phyloP scores from a whole-genome alignment of 2,797 vertebrate species.

The Emys orbicularis region DNA sequence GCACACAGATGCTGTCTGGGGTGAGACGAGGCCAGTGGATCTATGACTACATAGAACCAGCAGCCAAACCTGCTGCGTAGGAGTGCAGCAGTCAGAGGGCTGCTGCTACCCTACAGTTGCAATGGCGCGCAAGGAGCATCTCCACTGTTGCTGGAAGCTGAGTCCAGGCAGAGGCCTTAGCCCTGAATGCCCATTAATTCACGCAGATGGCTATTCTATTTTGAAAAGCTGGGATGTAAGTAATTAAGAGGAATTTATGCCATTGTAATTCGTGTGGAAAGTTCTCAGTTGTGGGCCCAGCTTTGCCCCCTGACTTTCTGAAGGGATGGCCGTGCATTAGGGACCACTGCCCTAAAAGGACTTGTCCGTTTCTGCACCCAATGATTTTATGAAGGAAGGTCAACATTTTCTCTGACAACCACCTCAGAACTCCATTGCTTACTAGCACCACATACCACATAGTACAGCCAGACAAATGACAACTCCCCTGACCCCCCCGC shows the following conservation, averaged over 20 bases:
- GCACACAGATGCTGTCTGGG: background rate
- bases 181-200: background rate
- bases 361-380: background rate
- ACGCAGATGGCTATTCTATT: background rate
- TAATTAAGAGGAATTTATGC: background rate
- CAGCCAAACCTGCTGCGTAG: background rate
- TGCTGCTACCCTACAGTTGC: background rate
- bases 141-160: background rate
- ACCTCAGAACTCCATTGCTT: background rate
- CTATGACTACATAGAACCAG: background rate
- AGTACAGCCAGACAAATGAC: background rate
- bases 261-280: background rate
- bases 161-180: background rate
- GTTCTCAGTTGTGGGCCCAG: background rate
- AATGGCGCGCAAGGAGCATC: background rate
- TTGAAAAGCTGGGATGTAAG: background rate
- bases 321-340: background rate
- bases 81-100: background rate
- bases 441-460: background rate
- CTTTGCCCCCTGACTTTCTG: background rate
- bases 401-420: background rate
- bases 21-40: background rate
- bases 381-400: background rate
- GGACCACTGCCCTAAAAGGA: background rate
- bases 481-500: fast-evolving